phyloP scores from a whole-genome alignment of 1,140 invertebrate species.

The Macrobrachium rosenbergii region DNA sequence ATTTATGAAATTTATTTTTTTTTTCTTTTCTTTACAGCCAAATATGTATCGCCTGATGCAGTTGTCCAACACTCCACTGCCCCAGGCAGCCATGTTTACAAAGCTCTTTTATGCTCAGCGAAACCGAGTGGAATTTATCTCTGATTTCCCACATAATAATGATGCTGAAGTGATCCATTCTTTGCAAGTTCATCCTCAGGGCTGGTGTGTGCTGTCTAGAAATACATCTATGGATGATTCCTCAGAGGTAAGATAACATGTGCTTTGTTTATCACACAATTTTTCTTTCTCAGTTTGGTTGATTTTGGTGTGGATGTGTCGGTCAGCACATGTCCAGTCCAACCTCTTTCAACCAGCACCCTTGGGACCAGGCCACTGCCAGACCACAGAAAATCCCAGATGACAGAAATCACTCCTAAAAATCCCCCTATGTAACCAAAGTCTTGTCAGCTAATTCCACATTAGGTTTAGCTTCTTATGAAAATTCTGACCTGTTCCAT shows the following conservation, averaged over 20 bases:
- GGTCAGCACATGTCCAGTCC: no score
- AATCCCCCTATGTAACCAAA: no score
- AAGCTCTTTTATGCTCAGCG: constrained; percentile 83
- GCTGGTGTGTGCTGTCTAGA: constrained; percentile 88
- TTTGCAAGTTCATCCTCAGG: constrained; percentile 91
- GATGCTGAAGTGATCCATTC: constrained; percentile 92
- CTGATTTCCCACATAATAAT: constrained; percentile 85
- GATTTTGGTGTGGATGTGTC: background rate
- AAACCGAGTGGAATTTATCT: constrained; percentile 90
- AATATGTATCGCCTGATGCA: constrained; percentile 92
- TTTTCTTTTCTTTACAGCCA: constrained; percentile 76
- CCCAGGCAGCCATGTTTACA: constrained; percentile 82
- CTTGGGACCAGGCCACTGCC: no score
- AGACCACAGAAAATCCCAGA: no score
- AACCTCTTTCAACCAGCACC: no score
- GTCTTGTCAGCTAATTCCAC: no score
- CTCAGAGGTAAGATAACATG: constrained; percentile 69
- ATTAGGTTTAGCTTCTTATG: no score
- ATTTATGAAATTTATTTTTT: background rate
- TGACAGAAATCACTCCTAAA: no score
- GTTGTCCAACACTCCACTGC: constrained; percentile 83
- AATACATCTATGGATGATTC: constrained; percentile 86
- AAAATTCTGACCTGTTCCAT: no score
- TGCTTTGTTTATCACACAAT: background rate
- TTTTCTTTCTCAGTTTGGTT: background rate